Evolutionary conservation across 2,113 vertebrate species (phyloP).

Genomic region (Raphicerus campestris): DNA sequence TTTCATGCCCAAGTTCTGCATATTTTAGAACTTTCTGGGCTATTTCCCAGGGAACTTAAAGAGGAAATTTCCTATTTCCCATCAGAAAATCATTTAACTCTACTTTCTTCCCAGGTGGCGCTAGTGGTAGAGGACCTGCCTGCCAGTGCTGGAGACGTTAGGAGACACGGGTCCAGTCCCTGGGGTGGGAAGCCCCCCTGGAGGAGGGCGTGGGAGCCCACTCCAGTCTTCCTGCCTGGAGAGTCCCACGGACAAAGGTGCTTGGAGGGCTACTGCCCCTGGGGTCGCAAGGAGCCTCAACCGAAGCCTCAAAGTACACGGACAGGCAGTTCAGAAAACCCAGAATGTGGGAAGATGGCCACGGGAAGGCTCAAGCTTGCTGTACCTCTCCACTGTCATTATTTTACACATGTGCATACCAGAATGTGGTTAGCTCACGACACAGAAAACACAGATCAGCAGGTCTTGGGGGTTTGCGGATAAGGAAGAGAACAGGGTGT

Average conservation of each 20-base stretch:
- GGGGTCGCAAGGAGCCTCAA: background rate
- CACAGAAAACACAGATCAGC: background rate
- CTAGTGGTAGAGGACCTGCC: background rate
- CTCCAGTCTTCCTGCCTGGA: background rate
- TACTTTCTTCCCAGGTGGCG: background rate
- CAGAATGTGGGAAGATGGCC: background rate
- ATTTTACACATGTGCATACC: background rate
- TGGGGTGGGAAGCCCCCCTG: background rate
- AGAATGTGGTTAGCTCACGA: background rate
- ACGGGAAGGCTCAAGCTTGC: background rate
- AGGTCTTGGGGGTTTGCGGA: background rate
- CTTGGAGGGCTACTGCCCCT: background rate
- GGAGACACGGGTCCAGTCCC: background rate
- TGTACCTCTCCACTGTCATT: background rate
- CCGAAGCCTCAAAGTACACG: fast-evolving
- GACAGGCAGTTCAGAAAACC: slow-evolving; percentile 21
- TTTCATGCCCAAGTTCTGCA: slow-evolving; percentile 26
- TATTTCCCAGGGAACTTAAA: slow-evolving; percentile 58
- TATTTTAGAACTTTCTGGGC: slow-evolving; percentile 52
- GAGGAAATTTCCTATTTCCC: slow-evolving; percentile 14
- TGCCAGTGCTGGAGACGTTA: background rate
- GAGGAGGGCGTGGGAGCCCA: background rate
- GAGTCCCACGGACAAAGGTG: background rate
- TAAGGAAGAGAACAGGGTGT: background rate
- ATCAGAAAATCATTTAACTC: slow-evolving; percentile 30